Evolutionary conservation across 1,140 invertebrate genomes (phyloP), one percentile per base, ranked within the genome.

Genomic region (Macrotrachela quadricornifera): DNA sequence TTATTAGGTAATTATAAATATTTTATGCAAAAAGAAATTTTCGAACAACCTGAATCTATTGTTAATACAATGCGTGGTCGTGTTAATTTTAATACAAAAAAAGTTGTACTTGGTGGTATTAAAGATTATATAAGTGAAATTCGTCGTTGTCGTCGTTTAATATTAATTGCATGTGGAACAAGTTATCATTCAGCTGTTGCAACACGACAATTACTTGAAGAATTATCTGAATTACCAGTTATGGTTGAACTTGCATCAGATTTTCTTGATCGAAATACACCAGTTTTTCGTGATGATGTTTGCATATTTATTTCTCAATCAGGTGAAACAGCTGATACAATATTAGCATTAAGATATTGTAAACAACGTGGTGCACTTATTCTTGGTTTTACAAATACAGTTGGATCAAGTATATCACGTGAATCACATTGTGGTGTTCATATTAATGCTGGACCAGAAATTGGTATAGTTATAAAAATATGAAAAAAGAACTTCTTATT

Each of bases 21-120:
- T 52, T 97, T 95, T 65, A 97, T 97, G 92, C 85, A 97, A 66
- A 97, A 99, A 67, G 94, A 99, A 78, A 99, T 99, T 65, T 99
- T 96, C 72, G 94, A 99, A 67, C 94, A 99, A 66, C 87, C 92
- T 0, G 92, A 99, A 64, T 97, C 91, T 13, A 88, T 97, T 36
- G 80, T 97, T 0, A 97, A 97, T 63, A 99, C 94, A 0, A 99
- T 99, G 94, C 79, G 94, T 68, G 94, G 94, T 39, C 79, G 94
- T 57, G 77, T 99, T 9, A 87, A 91, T 67, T 94, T 95, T 61
- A 64, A 68, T 6, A 61, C 58, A 4, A 60, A 65, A 47, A 54
- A 57, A 30, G 64, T 69, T 11, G 53, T 62, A 14, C 70, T 86
- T 12, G 83, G 83, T 64, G 88, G 88, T 46, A 83, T 92, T 62